phyloP scores from a whole-genome alignment of 2,113 vertebrate species.

The Oryzias javanicus region DNA sequence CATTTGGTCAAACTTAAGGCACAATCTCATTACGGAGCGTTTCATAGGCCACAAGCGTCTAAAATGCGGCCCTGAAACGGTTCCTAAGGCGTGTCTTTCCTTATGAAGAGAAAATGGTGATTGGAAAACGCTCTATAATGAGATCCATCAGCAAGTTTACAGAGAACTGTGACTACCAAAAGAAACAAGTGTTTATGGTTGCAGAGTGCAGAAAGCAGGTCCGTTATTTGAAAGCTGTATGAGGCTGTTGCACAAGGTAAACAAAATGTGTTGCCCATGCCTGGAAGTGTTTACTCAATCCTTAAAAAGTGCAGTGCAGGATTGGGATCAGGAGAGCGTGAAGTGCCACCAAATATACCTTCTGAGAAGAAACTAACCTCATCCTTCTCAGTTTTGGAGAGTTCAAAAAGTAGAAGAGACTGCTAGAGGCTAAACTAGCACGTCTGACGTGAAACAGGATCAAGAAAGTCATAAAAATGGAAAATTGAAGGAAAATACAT shows the following conservation, averaged over 20 bases:
- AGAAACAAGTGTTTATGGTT: slow-evolving; percentile 2
- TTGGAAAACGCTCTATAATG: neutral
- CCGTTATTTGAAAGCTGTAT: slow-evolving; percentile 4
- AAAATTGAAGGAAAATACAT: slow-evolving; percentile 47
- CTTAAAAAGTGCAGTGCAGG: slow-evolving; percentile 35
- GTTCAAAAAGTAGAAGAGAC: slow-evolving; percentile 75
- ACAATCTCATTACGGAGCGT: neutral
- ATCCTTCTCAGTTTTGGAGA: slow-evolving; percentile 76
- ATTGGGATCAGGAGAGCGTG: slow-evolving; percentile 17
- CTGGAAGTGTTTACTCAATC: slow-evolving; percentile 24
- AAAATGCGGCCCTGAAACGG: neutral
- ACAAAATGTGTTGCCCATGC: slow-evolving; percentile 2
- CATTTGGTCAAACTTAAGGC: neutral
- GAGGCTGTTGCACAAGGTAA: neutral
- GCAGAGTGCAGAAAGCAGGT: slow-evolving; percentile 2
- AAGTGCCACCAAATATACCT: slow-evolving; percentile 21
- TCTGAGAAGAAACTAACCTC: slow-evolving; percentile 72
- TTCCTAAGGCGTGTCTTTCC: neutral
- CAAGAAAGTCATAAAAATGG: slow-evolving; percentile 31
- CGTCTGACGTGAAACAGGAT: slow-evolving; percentile 69
- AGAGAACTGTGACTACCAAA: neutral
- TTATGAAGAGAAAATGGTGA: neutral
- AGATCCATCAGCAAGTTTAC: neutral
- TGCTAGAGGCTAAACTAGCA: slow-evolving; percentile 77
- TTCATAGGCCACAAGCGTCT: neutral